Conservation (phyloP, 2,113 vertebrate genomes). For the Phasianus colchicus region DNA sequence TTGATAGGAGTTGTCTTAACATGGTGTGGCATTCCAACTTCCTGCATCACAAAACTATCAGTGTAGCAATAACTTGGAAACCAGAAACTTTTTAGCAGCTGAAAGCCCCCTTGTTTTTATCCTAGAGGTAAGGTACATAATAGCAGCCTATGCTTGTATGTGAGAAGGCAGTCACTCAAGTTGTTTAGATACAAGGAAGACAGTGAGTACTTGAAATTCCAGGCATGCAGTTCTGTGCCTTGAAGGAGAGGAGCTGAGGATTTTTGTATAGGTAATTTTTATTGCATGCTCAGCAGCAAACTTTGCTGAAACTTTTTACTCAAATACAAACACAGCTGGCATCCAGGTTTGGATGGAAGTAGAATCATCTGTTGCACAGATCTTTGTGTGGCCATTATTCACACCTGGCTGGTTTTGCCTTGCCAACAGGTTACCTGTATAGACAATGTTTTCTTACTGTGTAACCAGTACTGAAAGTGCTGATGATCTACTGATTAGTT, state of each 20-base stretch:
- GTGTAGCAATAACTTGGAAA: background rate
- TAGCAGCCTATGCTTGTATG: background rate
- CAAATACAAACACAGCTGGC: background rate
- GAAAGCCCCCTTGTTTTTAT: background rate
- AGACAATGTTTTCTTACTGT: background rate
- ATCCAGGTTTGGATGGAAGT: background rate
- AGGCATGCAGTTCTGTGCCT: background rate
- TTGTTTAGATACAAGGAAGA: background rate
- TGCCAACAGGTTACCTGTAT: background rate
- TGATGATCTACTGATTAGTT: background rate
- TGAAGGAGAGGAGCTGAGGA: background rate
- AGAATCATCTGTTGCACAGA: background rate
- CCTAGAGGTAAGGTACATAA: background rate
- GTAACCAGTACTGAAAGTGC: background rate
- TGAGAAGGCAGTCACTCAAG: background rate
- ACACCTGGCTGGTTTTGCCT: background rate
- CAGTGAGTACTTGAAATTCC: background rate
- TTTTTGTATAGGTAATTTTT: background rate
- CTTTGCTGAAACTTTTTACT: background rate
- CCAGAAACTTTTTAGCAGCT: background rate
- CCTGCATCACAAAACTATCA: constrained; percentile 8
- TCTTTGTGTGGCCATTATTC: background rate
- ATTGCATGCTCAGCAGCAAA: background rate
- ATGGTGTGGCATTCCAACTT: background rate
- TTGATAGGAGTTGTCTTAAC: constrained; percentile 2